Percentiles rank a stretch among this genome's conserved stretches.
phyloP scores from a whole-genome alignment of 2,797 vertebrate genomes.

The Neostethus bicornis region DNA sequence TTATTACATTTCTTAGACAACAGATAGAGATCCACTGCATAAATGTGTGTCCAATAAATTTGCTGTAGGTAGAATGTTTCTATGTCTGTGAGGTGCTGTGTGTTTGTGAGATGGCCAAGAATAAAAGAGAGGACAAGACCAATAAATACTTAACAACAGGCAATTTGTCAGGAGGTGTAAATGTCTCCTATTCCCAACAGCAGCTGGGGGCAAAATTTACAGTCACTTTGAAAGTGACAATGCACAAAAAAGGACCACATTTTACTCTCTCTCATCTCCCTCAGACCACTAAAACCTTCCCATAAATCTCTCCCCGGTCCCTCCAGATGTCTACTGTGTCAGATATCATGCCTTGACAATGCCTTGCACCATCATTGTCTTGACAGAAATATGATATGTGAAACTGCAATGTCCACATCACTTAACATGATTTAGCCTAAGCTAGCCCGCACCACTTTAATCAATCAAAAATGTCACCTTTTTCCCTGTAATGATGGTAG shows the following conservation, averaged over 20 bases:
- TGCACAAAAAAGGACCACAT: constrained; percentile 93
- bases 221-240: constrained; percentile 92
- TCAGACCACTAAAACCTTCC: constrained; percentile 87
- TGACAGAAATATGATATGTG: constrained; percentile 98
- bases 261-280: constrained; percentile 82
- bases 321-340: constrained; percentile 89
- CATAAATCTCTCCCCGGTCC: constrained; percentile 87
- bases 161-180: constrained; percentile 84
- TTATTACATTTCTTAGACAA: constrained; percentile 42
- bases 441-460: constrained; percentile 91
- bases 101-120: constrained; percentile 61
- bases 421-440: constrained; percentile 95
- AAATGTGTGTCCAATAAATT: constrained; percentile 68
- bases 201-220: constrained; percentile 90
- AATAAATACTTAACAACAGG: constrained; percentile 81
- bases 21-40: constrained; percentile 58
- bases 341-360: constrained; percentile 93
- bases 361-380: constrained; percentile 94
- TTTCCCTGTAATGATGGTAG: constrained; percentile 91
- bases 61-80: constrained; percentile 69
- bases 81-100: constrained; percentile 37
- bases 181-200: constrained; percentile 89
- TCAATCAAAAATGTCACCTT: constrained; percentile 94
- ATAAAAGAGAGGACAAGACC: constrained; percentile 69
- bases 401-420: constrained; percentile 97